Base-by-base conservation (phyloP, 1,140 invertebrate genomes). In the Theocolax elegans region DNA sequence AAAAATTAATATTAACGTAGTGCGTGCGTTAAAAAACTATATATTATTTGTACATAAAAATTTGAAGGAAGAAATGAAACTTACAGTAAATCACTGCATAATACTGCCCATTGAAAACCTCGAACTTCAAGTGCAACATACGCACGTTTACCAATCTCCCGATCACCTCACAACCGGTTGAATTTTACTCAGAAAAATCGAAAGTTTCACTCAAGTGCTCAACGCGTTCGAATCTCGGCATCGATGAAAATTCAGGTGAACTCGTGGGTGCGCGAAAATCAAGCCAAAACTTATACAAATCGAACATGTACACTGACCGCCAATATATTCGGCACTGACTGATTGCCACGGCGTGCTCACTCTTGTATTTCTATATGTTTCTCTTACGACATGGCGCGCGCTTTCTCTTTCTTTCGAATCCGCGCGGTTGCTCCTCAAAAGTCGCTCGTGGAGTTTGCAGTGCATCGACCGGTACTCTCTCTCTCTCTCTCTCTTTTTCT, bases 341-440 rank as follows among this genome's bases (percentile, higher is more conserved):
- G 10, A 10, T 35, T 35, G 31, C 4, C 31, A 6, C 10, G 31
- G 10, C 4, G 10, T 35, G 10, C 59, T 56, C 2, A 19, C n/a
- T 35, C 51, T 7, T 4, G 38, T 29, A 40, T 66, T 44, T 65
- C 49, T 49, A 12, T 53, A 21, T 58, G 21, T 21, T 1, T 25
- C 63, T 38, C 60, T 31, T 62, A 15, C 59, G 35, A 48, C 38
- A 56, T 48, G 48, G n/a, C 35, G 44, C 48, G 44, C 67, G 49
- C 58, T 70, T 62, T 69, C 58, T 66, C 64, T 63, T 63, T 63
- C 51, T 48, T 67, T 54, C n/a, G 51, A 58, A 46, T 56, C 49
- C 35, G 42, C 66, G 40, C 21, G 54, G 25, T 35, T 48, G 40
- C 44, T 63, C 27, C 42, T 62, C 42, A 31, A 63, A 49, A 63